Evolutionary conservation across 2,888 invertebrate species (phyloP).

Genomic region (Camponotus fellah): DNA sequence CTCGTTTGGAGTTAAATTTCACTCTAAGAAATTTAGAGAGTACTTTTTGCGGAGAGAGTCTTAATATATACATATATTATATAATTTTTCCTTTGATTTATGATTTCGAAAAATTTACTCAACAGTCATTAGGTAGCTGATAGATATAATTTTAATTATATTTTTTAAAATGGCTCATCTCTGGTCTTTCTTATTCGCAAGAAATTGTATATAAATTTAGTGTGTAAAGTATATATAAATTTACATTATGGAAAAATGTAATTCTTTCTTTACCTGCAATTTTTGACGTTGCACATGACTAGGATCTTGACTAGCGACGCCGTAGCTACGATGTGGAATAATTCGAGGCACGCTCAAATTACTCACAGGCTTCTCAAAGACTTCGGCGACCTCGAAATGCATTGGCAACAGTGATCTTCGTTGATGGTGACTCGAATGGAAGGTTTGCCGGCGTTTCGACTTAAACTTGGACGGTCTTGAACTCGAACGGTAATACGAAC

Average conservation of each 20-base stretch:
- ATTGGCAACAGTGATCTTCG: constrained; percentile 75
- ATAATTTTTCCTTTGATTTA: neutral
- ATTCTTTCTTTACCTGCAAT: constrained; percentile 60
- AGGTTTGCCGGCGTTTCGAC: constrained; percentile 84
- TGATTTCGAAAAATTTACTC: neutral
- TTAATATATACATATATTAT: neutral
- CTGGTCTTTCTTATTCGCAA: neutral
- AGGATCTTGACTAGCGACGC: constrained; percentile 37
- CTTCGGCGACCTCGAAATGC: constrained; percentile 82
- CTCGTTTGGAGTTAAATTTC: no score
- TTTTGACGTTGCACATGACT: constrained; percentile 59
- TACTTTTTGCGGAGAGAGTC: neutral
- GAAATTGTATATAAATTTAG: neutral
- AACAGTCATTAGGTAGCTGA: neutral
- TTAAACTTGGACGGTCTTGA: constrained; percentile 80
- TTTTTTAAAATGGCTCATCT: neutral
- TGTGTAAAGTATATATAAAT: neutral
- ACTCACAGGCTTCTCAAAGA: constrained; percentile 81
- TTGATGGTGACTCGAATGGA: constrained; percentile 80
- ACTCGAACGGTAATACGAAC: constrained; percentile 76
- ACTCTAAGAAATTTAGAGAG: no score
- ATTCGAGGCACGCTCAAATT: constrained; percentile 83
- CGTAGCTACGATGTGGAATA: constrained; percentile 75
- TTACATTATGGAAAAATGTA: neutral
- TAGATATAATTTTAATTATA: neutral